Evolutionary conservation across 2,888 invertebrate genomes (phyloP), one percentile per base, ranked within the genome.

Genomic region (Galerucella nymphaeae): DNA sequence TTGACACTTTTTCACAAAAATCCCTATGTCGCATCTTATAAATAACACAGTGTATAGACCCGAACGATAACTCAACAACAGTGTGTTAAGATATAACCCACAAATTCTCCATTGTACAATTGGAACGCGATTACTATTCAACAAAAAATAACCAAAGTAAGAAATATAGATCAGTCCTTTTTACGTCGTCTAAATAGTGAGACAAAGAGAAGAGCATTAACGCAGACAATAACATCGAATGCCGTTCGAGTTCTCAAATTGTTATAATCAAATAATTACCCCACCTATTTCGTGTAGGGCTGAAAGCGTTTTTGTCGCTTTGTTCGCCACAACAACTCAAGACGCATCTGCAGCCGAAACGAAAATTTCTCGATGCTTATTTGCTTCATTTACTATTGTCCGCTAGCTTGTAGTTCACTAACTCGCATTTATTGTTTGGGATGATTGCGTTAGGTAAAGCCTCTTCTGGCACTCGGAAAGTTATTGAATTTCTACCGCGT

Each of bases 201-300:
- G 9, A 38, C 30, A 38, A 38, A 38, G 30, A 38, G 30, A 38
- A 9, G 30, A 8, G 9, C 9, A 38, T 38, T 38, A 72, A 73
- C 75, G 68, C 77, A 80, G 75, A 76, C 78, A 78, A 76, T 76
- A 69, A 74, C 71, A 68, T 65, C 75, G 68, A 72, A 72, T 75
- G 70, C 73, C 71, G 69, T 45, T 72, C 63, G 55, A 73, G 71
- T 74, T 76, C 76, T 76, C 76, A 69, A 81, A 78, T 81, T 81
- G 81, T 80, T 81, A 84, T 84, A 84, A 84, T 84, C 83, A 83
- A 83, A 84, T 85, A 84, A 85, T 85, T 84, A 84, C 85, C 82
- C 84, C 85, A 84, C 85, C 85, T 84, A 82, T 85, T 85, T 79
- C 84, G 76, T 84, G 85, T 82, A 77, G 73, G 78, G 76, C 76